Evolutionary conservation across 2,113 vertebrate genomes (phyloP), one percentile per base, ranked within the genome.

Genomic region (Ptilonorhynchus violaceus): DNA sequence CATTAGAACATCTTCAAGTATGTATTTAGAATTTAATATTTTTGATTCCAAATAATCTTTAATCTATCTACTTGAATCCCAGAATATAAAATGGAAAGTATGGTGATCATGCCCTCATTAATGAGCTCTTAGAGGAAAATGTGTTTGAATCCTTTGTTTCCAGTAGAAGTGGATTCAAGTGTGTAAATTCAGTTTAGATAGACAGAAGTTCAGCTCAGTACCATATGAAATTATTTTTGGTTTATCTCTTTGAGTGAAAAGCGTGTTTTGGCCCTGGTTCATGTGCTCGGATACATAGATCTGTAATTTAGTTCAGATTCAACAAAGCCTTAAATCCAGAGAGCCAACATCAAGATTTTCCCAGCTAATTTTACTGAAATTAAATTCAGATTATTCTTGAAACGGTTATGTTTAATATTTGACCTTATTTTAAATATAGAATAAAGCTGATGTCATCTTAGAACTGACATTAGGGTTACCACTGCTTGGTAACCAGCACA

Each of bases 271-370:
- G 78, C 19, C 30, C 31, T 28, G 13, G 22, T 72, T 82, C 59
- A 37, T 0, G 1, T 19, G 23, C 74, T 77, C 6, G 0, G 27
- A 64, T 70, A 47, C 27, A 37, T 0, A 77, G 46, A n/a, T 58
- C 83, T 67, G 15, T 66, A 59, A 91, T 77, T 88, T 33, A 77
- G 39, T 42, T 91, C 85, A 39, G 33, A 73, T 24, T 47, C 50
- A 80, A 31, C 3, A 27, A 80, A 80, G 64, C 28, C 35, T 67
- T 46, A 69, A 73, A 70, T 85, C 67, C 35, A 35, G 59, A 92
- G 27, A 52, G 52, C 22, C 39, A 79, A 67, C 46, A 69, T 49
- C 42, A 31, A 83, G 75, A 72, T 30, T 76, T 89, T 70, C 85
- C 77, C 18, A 24, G 50, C 33, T 69, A 88, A 55, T 62, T 78